Evolutionary conservation across 2,113 vertebrate species (phyloP).

Genomic region (Anarhynchus alexandrinus): DNA sequence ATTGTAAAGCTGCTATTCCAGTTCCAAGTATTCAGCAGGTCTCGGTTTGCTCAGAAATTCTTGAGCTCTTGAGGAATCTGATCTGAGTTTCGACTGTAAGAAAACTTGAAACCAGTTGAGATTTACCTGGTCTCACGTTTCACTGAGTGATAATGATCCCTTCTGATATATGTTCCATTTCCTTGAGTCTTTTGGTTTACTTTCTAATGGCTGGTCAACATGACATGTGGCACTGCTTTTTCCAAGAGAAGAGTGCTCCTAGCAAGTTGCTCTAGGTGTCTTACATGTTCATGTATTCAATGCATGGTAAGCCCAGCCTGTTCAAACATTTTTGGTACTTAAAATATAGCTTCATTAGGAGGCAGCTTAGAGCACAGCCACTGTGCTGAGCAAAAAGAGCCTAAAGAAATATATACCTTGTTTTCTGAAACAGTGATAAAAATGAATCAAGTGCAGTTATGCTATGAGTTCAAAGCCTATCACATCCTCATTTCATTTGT

Average conservation of each 20-base stretch:
- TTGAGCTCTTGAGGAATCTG: neutral
- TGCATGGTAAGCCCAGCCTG: neutral
- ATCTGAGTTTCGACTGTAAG: neutral
- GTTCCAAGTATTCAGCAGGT: slow-evolving; percentile 1
- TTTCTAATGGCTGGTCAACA: neutral
- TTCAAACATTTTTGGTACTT: neutral
- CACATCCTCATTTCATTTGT: neutral
- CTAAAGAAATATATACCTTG: neutral
- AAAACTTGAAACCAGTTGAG: slow-evolving; percentile 20
- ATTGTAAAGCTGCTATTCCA: neutral
- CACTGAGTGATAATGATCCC: neutral
- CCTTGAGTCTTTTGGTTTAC: neutral
- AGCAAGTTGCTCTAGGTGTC: neutral
- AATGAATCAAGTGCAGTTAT: neutral
- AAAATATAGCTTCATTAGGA: neutral
- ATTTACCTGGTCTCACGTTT: slow-evolving; percentile 16
- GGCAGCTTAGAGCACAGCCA: neutral
- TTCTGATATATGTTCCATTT: neutral
- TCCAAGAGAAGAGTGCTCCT: neutral
- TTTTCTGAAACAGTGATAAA: neutral
- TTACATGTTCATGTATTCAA: neutral
- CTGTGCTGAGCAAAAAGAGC: neutral
- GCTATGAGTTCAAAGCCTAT: neutral
- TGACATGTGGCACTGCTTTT: neutral
- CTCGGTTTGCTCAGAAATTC: slow-evolving; percentile 52